These are phyloP conservation scores for Gymnobelideus leadbeateri DNA, from an alignment of 2,113 vertebrate genomes.

Conservation along the genomic window DNA sequence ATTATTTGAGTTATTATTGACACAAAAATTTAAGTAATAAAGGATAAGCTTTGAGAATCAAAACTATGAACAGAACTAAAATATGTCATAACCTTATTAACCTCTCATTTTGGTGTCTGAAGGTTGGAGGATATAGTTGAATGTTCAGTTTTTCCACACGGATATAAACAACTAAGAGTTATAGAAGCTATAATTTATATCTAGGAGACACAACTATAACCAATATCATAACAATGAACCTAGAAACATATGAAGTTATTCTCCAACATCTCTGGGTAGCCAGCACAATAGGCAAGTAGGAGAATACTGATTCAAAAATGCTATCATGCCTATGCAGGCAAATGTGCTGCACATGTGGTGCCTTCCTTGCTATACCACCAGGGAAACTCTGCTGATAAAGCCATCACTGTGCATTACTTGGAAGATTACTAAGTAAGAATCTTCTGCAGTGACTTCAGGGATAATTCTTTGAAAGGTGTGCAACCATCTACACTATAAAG, in stretches of 20 bases:
- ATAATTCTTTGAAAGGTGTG: slow-evolving; percentile 22
- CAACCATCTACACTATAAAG: not conserved
- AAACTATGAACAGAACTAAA: not conserved
- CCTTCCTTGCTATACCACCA: not conserved
- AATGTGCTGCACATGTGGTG: not conserved
- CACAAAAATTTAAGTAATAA: not conserved
- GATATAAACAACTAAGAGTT: slow-evolving; percentile 34
- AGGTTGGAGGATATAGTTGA: slow-evolving; percentile 12
- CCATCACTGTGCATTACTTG: not conserved
- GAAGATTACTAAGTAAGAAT: not conserved
- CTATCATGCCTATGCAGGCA: slow-evolving; percentile 10
- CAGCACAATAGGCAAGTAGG: not conserved
- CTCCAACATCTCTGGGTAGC: not conserved
- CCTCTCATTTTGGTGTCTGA: slow-evolving; percentile 12
- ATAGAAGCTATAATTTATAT: slow-evolving; percentile 1
- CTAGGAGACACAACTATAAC: not conserved
- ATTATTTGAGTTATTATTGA: slow-evolving; percentile 39
- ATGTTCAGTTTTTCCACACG: slow-evolving; percentile 13
- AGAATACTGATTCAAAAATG: not conserved
- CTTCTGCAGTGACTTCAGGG: slow-evolving; percentile 11
- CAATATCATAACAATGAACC: not conserved
- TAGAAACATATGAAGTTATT: not conserved
- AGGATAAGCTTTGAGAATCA: not conserved
- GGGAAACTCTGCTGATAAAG: slow-evolving; percentile 5
- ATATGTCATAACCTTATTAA: not conserved